Percentiles rank a stretch among this genome's conserved stretches.
These are phyloP conservation scores for Aegithalos caudatus DNA, from an alignment of 2,113 vertebrate species.

Conservation along the genomic window DNA sequence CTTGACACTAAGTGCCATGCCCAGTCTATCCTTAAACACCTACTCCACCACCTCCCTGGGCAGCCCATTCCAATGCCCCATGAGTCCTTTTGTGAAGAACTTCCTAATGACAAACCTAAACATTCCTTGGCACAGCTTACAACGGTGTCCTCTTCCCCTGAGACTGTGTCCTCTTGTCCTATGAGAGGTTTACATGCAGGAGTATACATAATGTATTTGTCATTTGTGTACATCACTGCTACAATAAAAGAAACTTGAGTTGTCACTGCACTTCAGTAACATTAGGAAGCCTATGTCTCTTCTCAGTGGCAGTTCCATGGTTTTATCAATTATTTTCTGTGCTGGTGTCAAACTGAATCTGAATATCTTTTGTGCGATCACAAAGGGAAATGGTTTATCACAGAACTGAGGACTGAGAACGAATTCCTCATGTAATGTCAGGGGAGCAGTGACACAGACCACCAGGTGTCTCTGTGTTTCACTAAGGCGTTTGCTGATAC, in stretches of 20 bases:
- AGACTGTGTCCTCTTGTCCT: neutral
- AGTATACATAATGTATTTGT: accelerated
- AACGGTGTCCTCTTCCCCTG: neutral
- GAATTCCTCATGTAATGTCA: accelerated
- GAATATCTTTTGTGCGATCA: neutral
- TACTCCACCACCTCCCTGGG: neutral
- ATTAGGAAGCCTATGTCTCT: neutral
- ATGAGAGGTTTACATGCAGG: neutral
- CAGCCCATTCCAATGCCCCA: neutral
- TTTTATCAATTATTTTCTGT: neutral
- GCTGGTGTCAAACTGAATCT: neutral
- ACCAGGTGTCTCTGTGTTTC: neutral
- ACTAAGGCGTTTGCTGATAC: neutral
- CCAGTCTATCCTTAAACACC: neutral
- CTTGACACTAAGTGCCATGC: no score
- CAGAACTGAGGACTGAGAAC: neutral
- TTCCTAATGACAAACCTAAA: neutral
- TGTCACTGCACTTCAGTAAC: neutral
- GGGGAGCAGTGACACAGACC: neutral
- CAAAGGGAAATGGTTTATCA: neutral
- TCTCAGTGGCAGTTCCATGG: neutral
- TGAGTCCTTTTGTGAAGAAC: neutral
- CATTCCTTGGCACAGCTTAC: accelerated
- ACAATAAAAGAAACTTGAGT: neutral
- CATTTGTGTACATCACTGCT: neutral